Base-by-base conservation (phyloP, 2,888 invertebrate species). In the Choristoneura rosaceana region DNA sequence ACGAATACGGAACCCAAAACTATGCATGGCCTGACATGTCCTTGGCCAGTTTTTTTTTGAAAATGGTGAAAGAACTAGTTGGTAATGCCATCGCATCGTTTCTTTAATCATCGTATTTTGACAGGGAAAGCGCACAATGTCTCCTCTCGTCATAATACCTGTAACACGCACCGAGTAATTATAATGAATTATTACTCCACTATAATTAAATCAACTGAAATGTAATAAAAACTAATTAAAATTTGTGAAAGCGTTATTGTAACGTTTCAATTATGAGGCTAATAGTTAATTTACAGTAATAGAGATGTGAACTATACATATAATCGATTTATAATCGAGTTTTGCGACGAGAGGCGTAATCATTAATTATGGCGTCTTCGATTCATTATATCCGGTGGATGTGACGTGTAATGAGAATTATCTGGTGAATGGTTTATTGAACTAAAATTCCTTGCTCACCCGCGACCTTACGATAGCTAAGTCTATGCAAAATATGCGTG, bases 131-230 rank as follows among this genome's bases (percentile, higher is more conserved):
- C 17, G 52, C 15, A 9, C 17, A 2, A 9, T 9, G 14, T 15
- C 52, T 0, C 0, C 52, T 52, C 52, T 17, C 15, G 52, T 15
- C 52, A 9, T 17, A 52, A 64, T 73, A 73, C 68, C 64, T 77
- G 74, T 76, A 76, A 76, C 73, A 76, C 79, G 70, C 74, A 70
- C 74, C 61, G 25, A 73, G 52, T 69, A 75, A 70, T 74, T 74
- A 74, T 64, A 17, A 63, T 67, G 59, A 71, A 47, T 69, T 73
- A 73, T 69, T 52, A 59, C 59, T 14, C 9, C 47, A 55, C 63
- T 60, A 64, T 61, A 69, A 73, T 69, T 73, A 73, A 73, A 73
- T 73, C 69, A 74, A 70, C 62, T 59, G 55, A 74, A 69, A 69
- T 69, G 70, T 65, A 73, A 75, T 73, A 70, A 73, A 73, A 68